Conservation (phyloP, 2,797 vertebrate species). For the Hippoglossus hippoglossus region DNA sequence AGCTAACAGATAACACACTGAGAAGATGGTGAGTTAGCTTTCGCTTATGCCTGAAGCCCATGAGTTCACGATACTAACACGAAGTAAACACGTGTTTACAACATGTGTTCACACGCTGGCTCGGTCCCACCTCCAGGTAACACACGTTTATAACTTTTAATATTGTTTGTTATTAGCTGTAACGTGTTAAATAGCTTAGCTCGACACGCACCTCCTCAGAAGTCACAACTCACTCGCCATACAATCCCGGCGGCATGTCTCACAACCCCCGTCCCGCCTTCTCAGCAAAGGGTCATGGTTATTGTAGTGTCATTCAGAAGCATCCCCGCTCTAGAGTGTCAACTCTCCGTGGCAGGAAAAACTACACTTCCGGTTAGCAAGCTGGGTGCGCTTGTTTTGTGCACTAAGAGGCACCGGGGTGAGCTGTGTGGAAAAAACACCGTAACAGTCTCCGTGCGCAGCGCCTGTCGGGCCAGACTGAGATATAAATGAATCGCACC, state of each 20-base stretch:
- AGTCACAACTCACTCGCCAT: neutral
- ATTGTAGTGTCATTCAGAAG: conserved; percentile 59
- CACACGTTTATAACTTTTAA: neutral
- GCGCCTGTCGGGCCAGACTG: neutral
- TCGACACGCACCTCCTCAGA: conserved; percentile 36
- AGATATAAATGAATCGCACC: fast-evolving
- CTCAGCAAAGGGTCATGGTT: neutral
- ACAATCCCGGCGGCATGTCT: conserved; percentile 75
- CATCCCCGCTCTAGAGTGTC: fast-evolving
- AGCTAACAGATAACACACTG: neutral
- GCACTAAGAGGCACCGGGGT: fast-evolving
- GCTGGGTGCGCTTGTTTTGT: conserved; percentile 20
- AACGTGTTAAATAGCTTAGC: neutral
- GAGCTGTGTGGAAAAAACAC: fast-evolving
- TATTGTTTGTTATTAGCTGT: neutral
- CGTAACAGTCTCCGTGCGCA: fast-evolving
- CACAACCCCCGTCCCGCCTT: conserved; percentile 36
- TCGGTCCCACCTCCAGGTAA: neutral
- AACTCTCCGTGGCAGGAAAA: fast-evolving
- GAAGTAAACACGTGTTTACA: neutral
- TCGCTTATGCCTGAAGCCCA: conserved; percentile 2
- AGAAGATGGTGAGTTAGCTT: conserved; percentile 25
- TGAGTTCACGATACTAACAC: neutral
- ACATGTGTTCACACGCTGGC: too few relatives aligned
- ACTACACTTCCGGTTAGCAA: conserved; percentile 74